Conservation (phyloP, 2,888 invertebrate species). For the Drosophila nr. medialis region DNA sequence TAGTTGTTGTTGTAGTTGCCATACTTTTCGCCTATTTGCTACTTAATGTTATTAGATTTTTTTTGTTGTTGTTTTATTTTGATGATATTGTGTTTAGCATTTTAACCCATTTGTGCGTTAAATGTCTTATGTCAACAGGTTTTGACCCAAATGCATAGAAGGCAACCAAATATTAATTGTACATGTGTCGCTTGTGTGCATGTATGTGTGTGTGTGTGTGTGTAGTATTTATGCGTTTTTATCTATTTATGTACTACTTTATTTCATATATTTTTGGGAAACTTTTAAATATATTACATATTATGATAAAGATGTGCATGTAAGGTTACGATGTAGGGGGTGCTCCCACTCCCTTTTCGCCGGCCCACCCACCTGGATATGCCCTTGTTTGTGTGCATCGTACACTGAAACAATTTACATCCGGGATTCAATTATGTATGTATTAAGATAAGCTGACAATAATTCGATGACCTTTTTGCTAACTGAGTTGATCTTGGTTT, state of each 20-base stretch:
- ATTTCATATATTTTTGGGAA: not conserved
- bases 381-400: not conserved
- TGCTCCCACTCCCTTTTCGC: not conserved
- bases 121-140: slow-evolving; percentile 72
- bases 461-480: slow-evolving; percentile 45
- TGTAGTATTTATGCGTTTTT: not conserved
- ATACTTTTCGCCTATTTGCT: slow-evolving; percentile 50
- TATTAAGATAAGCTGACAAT: slow-evolving; percentile 24
- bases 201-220: not conserved
- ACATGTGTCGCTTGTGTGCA: not conserved
- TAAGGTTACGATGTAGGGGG: no score
- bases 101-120: slow-evolving; percentile 65
- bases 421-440: slow-evolving; percentile 21
- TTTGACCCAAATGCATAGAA: slow-evolving; percentile 69
- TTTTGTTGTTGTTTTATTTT: slow-evolving; percentile 32
- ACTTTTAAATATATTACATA: not conserved
- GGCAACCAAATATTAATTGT: slow-evolving; percentile 7
- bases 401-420: slow-evolving; percentile 30
- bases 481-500: slow-evolving; percentile 50
- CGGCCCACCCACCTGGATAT: not conserved
- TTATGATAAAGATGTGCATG: no score
- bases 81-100: slow-evolving; percentile 61
- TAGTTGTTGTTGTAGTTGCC: slow-evolving; percentile 47
- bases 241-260: not conserved
- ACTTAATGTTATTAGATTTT: slow-evolving; percentile 66